Percentiles rank a stretch among this genome's conserved stretches.
phyloP scores from a whole-genome alignment of 1,140 invertebrate species.

The Anastatus disparis region DNA sequence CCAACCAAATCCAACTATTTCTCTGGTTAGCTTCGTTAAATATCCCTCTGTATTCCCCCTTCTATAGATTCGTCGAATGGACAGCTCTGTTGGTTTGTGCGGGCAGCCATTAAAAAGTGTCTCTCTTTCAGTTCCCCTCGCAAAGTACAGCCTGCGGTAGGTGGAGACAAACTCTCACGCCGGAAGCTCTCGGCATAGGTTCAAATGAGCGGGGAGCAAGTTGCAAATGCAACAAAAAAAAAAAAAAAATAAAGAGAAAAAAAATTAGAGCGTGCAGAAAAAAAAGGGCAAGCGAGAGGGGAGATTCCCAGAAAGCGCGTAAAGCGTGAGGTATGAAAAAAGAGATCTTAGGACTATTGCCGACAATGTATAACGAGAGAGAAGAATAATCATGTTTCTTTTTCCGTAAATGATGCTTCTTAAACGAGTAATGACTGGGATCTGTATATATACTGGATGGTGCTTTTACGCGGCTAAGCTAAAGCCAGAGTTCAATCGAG shows the following conservation, averaged over 20 bases:
- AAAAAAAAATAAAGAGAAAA: slow-evolving; percentile 13
- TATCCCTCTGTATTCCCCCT: neutral
- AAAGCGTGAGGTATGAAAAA: slow-evolving; percentile 28
- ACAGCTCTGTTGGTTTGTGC: no score
- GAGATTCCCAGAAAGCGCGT: slow-evolving; percentile 37
- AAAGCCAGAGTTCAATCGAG: no score
- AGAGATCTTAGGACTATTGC: slow-evolving; percentile 24
- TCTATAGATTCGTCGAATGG: slow-evolving; percentile 35
- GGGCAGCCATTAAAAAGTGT: slow-evolving; percentile 35
- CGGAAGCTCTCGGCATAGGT: no score
- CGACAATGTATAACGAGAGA: slow-evolving; percentile 37
- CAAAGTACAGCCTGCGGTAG: slow-evolving; percentile 29
- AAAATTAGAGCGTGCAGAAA: neutral
- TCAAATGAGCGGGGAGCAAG: slow-evolving; percentile 21
- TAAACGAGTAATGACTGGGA: no score
- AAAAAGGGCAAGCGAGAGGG: neutral
- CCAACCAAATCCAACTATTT: no score
- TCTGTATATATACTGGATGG: no score
- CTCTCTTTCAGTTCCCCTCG: slow-evolving; percentile 3
- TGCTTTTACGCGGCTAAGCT: no score
- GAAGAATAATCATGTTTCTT: no score
- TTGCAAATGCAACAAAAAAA: neutral
- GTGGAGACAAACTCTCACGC: neutral
- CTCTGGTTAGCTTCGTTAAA: neutral
- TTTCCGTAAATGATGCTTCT: no score